Percentiles rank a stretch among this genome's conserved stretches.
Evolutionary conservation across 2,797 vertebrate species (phyloP).

Genomic region (Sternarchorhynchus goeldii): DNA sequence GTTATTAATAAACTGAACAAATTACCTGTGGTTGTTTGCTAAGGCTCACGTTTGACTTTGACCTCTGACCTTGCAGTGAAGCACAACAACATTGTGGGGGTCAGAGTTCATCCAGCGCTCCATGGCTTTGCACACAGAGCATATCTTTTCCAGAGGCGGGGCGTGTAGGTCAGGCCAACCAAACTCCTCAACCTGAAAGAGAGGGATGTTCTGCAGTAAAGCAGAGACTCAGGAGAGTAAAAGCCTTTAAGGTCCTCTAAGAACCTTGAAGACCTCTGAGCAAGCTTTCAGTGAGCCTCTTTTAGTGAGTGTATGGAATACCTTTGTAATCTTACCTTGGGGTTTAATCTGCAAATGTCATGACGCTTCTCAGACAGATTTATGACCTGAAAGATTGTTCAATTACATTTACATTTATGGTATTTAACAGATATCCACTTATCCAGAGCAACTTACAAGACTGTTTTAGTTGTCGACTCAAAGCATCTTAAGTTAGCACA

Average conservation of each 20-base stretch:
- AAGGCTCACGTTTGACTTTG: not conserved
- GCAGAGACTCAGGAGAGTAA: not conserved
- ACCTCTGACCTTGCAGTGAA: slow-evolving; percentile 86
- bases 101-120: slow-evolving; percentile 87
- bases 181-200: slow-evolving; percentile 85
- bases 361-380: slow-evolving; percentile 91
- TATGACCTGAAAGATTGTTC: slow-evolving; percentile 77
- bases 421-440: too few species aligned
- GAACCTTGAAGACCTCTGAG: not conserved
- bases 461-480: too few species aligned
- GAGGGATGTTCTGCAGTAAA: not conserved
- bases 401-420: too few species aligned
- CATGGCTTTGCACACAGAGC: slow-evolving; percentile 89
- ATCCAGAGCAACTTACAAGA: too few species aligned
- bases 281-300: not conserved
- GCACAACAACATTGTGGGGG: slow-evolving; percentile 85
- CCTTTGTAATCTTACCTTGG: slow-evolving; percentile 76
- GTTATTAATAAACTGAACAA: not conserved
- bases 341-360: slow-evolving; percentile 85
- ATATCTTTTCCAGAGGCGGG: slow-evolving; percentile 87
- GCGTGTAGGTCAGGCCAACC: slow-evolving; percentile 92
- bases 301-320: not conserved
- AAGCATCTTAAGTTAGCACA: too few species aligned
- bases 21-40: not conserved
- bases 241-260: not conserved